These are phyloP conservation scores for Neolamprologus caudopunctatus DNA, from an alignment of 2,113 vertebrate species.

Conservation along the genomic window DNA sequence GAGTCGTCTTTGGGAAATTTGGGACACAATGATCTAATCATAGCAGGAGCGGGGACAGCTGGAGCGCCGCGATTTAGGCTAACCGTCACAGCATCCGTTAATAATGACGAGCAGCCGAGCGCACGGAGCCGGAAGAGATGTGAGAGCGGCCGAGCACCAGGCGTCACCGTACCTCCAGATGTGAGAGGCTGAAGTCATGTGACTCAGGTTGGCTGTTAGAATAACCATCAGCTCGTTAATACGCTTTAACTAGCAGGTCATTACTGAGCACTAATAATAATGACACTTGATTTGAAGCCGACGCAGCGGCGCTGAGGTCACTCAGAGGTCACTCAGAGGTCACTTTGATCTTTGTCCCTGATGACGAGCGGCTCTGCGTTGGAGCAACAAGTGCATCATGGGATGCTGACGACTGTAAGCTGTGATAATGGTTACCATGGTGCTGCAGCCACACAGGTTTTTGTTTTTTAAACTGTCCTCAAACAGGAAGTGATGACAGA, in stretches of 20 bases:
- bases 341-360: not conserved
- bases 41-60: not conserved
- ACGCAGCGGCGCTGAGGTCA: not conserved
- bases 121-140: not conserved
- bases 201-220: not conserved
- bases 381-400: not conserved
- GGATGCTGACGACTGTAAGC: not conserved
- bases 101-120: not conserved
- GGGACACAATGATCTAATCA: not conserved
- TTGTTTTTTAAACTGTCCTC: not conserved
- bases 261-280: not conserved
- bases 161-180: no score
- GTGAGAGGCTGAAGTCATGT: not conserved
- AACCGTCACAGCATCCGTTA: not conserved
- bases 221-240: not conserved
- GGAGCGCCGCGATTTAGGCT: not conserved
- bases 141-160: not conserved
- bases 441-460: not conserved
- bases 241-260: not conserved
- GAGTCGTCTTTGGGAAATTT: not conserved
- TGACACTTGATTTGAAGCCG: not conserved
- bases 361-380: accelerated
- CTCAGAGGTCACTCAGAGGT: not conserved
- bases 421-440: not conserved
- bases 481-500: not conserved